Conservation (phyloP, 2,888 invertebrate genomes). For the Quadroppia sp. region DNA sequence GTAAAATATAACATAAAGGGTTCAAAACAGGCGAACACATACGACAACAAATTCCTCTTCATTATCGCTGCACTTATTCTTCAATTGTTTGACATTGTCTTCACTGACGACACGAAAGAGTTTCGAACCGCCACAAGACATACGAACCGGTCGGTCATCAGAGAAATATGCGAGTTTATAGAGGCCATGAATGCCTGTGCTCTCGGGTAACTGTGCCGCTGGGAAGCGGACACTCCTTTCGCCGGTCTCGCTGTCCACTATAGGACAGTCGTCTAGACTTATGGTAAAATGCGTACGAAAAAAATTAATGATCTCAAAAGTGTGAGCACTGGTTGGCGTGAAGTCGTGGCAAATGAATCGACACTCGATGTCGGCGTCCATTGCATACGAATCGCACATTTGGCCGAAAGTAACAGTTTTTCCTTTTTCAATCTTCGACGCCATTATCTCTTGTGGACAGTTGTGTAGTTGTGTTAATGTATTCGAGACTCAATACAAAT, state of each 20-base stretch:
- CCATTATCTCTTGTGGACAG: too few relatives aligned
- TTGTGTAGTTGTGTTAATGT: too few relatives aligned
- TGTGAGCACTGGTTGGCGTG: not conserved
- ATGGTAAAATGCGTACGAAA: not conserved
- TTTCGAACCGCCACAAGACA: conserved; percentile 35
- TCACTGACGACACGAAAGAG: conserved; percentile 34
- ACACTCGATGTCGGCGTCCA: conserved; percentile 1
- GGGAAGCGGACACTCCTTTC: not conserved
- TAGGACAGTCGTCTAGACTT: not conserved
- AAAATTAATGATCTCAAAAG: not conserved
- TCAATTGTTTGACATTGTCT: conserved; percentile 20
- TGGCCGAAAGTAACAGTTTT: conserved; percentile 6
- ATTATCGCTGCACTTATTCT: conserved; percentile 3
- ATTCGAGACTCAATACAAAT: too few relatives aligned
- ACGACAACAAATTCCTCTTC: conserved; percentile 42
- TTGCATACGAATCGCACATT: conserved; percentile 22
- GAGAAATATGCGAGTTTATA: conserved; percentile 39
- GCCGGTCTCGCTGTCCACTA: not conserved
- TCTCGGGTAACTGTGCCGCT: not conserved
- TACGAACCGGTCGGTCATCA: not conserved
- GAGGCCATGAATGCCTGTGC: not conserved
- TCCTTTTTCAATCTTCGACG: too few relatives aligned
- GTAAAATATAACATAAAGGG: too few relatives aligned
- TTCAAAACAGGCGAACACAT: too few relatives aligned
- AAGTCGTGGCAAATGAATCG: not conserved